phyloP scores from a whole-genome alignment of 2,113 vertebrate species.

The mouse (Mus musculus) region GRCm39 chr9:75661501-75662000 shows the following conservation, averaged over 20 bases:
- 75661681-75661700: background rate
- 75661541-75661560: background rate
- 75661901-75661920: background rate
- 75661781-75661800: background rate
- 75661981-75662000: background rate
- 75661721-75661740: background rate
- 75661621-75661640: background rate
- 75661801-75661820: background rate
- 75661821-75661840: background rate
- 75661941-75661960: background rate
- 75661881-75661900: background rate
- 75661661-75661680: background rate
- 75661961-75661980: background rate
- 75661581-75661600: background rate
- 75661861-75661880: background rate
- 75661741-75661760: background rate
- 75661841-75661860: background rate
- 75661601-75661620: too few relatives aligned
- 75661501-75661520: background rate
- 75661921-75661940: background rate
- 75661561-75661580: background rate
- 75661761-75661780: background rate
- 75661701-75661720: slow-evolving; percentile 34
- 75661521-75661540: background rate
- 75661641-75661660: background rate